phyloP scores from a whole-genome alignment of 92 coral and sea anemone genomes.

The Phenganax subtilis region DNA sequence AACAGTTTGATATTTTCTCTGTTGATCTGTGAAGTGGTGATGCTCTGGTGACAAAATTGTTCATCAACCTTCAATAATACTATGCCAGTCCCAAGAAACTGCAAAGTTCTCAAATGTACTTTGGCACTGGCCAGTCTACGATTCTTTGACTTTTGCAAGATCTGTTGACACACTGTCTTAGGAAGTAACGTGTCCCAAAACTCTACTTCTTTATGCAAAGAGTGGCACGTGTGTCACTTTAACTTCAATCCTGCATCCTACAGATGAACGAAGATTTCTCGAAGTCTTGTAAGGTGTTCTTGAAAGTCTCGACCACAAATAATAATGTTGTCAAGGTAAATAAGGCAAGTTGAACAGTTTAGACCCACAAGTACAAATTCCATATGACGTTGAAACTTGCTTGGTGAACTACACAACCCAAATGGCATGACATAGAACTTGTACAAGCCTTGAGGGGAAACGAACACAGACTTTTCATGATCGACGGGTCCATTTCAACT shows the following conservation, averaged over 20 bases:
- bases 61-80: conserved; percentile 28
- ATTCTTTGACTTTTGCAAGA: conserved; percentile 2
- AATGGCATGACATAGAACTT: conserved; percentile 49
- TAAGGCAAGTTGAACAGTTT: conserved; percentile 42
- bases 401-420: conserved; percentile 37
- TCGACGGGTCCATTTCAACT: conserved; percentile 4
- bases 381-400: conserved; percentile 46
- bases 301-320: conserved; percentile 27
- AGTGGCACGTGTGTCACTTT: conserved; percentile 40
- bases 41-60: conserved; percentile 30
- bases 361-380: conserved; percentile 33
- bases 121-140: neutral
- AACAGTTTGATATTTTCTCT: neutral
- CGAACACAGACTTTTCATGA: conserved; percentile 55
- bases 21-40: conserved; percentile 30
- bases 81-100: conserved; percentile 15
- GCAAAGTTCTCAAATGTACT: neutral
- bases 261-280: conserved; percentile 31
- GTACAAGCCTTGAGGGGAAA: conserved; percentile 48
- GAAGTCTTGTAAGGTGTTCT: conserved; percentile 21
- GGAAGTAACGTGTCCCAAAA: conserved; percentile 37
- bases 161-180: conserved; percentile 17
- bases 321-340: conserved; percentile 40
- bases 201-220: conserved; percentile 3
- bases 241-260: conserved; percentile 44